A percentile compares a stretch with the other conserved stretches of the same genome.
These are phyloP conservation scores for Abramis brama DNA, from an alignment of 2,113 vertebrate genomes.

Conservation along the genomic window DNA sequence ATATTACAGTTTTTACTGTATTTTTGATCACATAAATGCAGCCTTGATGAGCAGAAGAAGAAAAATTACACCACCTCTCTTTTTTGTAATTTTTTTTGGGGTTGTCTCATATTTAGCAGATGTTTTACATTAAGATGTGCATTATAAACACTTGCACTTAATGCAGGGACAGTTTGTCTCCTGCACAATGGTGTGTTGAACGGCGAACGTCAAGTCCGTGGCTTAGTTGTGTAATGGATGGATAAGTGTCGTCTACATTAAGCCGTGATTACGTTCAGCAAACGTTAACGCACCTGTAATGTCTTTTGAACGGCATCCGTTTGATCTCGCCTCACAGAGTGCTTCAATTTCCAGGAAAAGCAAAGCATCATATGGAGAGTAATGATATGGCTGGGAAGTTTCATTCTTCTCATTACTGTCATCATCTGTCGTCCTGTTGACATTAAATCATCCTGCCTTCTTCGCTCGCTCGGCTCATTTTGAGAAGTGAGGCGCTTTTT, in stretches of 20 bases:
- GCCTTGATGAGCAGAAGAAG: too few relatives aligned
- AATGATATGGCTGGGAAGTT: not conserved
- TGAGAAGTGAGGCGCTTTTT: not conserved
- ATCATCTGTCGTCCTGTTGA: not conserved
- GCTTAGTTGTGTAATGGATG: not conserved
- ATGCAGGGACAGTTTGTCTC: not conserved
- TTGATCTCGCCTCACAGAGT: not conserved
- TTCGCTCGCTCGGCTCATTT: not conserved
- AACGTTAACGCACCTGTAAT: not conserved
- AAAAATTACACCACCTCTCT: too few relatives aligned
- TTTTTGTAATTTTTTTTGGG: not conserved
- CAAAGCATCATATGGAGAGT: not conserved
- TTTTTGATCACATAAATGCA: too few relatives aligned
- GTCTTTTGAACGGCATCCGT: not conserved
- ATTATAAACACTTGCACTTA: too few relatives aligned
- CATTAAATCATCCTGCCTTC: not conserved
- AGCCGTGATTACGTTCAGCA: not conserved
- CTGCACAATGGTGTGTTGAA: not conserved
- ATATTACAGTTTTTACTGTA: too few relatives aligned
- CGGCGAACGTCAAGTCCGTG: too few relatives aligned
- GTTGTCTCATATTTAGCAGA: not conserved
- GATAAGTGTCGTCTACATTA: not conserved
- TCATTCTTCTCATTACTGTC: slow-evolving; percentile 13
- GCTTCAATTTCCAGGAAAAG: not conserved
- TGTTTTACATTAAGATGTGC: not conserved